Percentiles rank a stretch among this genome's conserved stretches.
phyloP scores from a whole-genome alignment of 2,888 invertebrate species.

The Coenonympha arcania region DNA sequence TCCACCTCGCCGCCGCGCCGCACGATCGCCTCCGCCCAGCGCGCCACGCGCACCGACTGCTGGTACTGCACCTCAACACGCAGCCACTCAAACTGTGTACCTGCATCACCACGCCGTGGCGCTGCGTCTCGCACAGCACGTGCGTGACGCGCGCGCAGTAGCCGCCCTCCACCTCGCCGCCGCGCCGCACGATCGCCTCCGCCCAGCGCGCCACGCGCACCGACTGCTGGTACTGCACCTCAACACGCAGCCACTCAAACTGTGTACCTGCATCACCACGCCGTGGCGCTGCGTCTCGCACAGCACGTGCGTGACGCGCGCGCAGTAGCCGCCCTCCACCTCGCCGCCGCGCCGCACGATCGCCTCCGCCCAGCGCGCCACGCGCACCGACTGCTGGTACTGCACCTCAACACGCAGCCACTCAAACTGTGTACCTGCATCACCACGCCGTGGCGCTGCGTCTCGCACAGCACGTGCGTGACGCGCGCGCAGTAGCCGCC shows the following conservation, averaged over 20 bases:
- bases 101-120: constrained; percentile 92
- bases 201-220: constrained; percentile 77
- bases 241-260: neutral
- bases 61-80: constrained; percentile 79
- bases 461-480: constrained; percentile 93
- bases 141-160: constrained; percentile 93
- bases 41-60: constrained; percentile 73
- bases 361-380: constrained; percentile 78
- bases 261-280: constrained; percentile 83
- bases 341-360: constrained; percentile 90
- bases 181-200: constrained; percentile 83
- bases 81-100: constrained; percentile 29
- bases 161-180: constrained; percentile 89
- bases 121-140: constrained; percentile 91
- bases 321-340: constrained; percentile 87
- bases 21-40: constrained; percentile 82
- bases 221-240: constrained; percentile 82
- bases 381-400: constrained; percentile 79
- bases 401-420: constrained; percentile 63
- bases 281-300: constrained; percentile 93
- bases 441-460: constrained; percentile 91
- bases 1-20: constrained; percentile 93
- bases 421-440: constrained; percentile 75
- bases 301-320: constrained; percentile 91
- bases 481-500: constrained; percentile 86